These are phyloP conservation scores for Galerucella nymphaeae DNA, from an alignment of 2,888 invertebrate species.

Conservation along the genomic window DNA sequence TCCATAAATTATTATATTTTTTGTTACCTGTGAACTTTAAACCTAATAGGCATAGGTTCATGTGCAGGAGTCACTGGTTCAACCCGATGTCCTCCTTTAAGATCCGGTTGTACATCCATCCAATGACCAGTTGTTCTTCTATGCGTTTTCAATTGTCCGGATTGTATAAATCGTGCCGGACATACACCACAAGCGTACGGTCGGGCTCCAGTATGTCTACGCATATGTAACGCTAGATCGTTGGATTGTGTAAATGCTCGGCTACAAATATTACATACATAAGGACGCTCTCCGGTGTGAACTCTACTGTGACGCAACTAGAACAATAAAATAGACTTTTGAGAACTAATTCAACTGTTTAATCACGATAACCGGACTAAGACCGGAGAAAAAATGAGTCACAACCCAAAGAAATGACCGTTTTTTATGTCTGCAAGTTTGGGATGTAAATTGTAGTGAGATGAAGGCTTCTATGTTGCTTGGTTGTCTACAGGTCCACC, in stretches of 20 bases:
- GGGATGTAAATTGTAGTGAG: no score
- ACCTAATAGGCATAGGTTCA: slow-evolving; percentile 62
- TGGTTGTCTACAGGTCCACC: no score
- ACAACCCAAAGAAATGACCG: no score
- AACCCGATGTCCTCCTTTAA: slow-evolving; percentile 64
- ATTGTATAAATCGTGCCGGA: slow-evolving; percentile 76
- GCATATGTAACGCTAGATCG: slow-evolving; percentile 76
- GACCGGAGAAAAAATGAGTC: no score
- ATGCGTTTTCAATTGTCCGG: slow-evolving; percentile 72
- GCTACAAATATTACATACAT: slow-evolving; percentile 64
- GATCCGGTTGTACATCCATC: slow-evolving; percentile 64
- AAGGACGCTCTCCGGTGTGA: slow-evolving; percentile 65
- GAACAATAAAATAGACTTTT: slow-evolving; percentile 36
- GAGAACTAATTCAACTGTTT: background rate
- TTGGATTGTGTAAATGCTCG: slow-evolving; percentile 76
- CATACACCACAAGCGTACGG: slow-evolving; percentile 76
- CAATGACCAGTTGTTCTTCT: slow-evolving; percentile 72
- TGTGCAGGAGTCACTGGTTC: slow-evolving; percentile 62
- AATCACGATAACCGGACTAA: no score
- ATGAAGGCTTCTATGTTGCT: no score
- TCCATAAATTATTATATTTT: no score
- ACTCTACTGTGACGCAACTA: slow-evolving; percentile 64
- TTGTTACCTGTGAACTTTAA: slow-evolving; percentile 59
- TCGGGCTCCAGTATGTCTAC: slow-evolving; percentile 76
- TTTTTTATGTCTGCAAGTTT: no score